Evolutionary conservation across 2,888 invertebrate genomes (phyloP), one percentile per base, ranked within the genome.

Genomic region (Malthinus seriepunctatus): DNA sequence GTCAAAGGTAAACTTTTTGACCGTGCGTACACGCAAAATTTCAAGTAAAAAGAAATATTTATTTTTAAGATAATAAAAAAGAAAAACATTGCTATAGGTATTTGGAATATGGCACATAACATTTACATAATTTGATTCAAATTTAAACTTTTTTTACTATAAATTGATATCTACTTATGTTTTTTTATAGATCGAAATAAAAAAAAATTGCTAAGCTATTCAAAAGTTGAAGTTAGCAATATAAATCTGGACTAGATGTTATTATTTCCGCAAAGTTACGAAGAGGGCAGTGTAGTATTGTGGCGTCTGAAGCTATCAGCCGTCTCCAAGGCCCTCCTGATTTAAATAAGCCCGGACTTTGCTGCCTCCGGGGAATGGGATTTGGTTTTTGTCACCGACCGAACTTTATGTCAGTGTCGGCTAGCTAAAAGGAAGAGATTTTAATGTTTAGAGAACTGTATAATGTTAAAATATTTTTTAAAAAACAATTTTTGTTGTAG

Each of bases 241-340:
- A 56, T 56, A 60, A 60, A 60, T 60, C 60, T 56, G 56, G 49
- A 60, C 55, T 60, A 56, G 60, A 60, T 60, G 60, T 60, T 60
- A 60, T 60, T 60, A 60, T 60, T 60, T 60, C 55, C 51, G 60
- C 51, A 60, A 60, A 56, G 56, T 76, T 76, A 74, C 73, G 71
- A 68, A 73, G 71, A 72, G 75, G 76, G 72, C 73, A 71, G 71
- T 71, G 70, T 74, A 73, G 72, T 72, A 75, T 74, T 75, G 74
- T 74, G 75, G 76, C 76, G 76, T 78, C 77, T 77, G 75, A 75
- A 76, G 77, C 76, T 76, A 77, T 78, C 77, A 76, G 73, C 67
- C 76, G 76, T 76, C 75, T 76, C 78, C 74, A 69, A 71, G 75
- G 74, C 72, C 72, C 73, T 72, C 70, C 73, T 75, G 78, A 77